Evolutionary conservation across 2,797 vertebrate species (phyloP), one percentile per base, ranked within the genome.

Genomic region (Microchirus variegatus): DNA sequence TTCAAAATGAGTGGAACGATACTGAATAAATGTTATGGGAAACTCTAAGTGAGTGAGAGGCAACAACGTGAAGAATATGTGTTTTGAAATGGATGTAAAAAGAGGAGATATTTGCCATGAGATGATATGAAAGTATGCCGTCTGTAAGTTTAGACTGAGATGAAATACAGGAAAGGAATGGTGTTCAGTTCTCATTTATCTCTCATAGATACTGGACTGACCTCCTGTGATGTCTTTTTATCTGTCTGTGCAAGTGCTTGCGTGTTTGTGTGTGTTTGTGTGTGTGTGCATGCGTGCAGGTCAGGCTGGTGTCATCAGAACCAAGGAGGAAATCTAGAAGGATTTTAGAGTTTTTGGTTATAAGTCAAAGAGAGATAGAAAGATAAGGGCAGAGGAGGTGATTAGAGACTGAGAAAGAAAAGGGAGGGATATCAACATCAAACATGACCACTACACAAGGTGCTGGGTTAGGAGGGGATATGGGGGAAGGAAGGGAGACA

Each of bases 371-470:
- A 90, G 58, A 83, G 73, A 84, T 61, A 83, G 79, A 87, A 64
- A 78, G 74, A 81, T 68, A 70, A 67, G 63, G 71, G 78, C 51
- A 83, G 68, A 86, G 73, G 71, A 80, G 59, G 74, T 66, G 77
- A 74, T 79, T 77, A 79, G 73, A 89, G 68, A 77, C 63, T 9
- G 80, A 87, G 75, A 82, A 77, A 88, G 77, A 90, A 86, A 83
- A 61, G 63, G 90, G 81, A 86, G 87, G 92, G 78, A 79, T 84
- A 92, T 92, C 83, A 90, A 95, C 94, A 95, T 94, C 93, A 93
- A 95, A 95, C 94, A 95, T 92, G 94, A 93, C 90, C 80, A 94
- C 94, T 92, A 94, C 92, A 94, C 94, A 94, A 89, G 92, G 93
- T 93, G 93, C 93, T 85, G 93, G 93, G 92, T 92, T 93, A 92